Base-by-base conservation (phyloP, 2,888 invertebrate genomes). In the Campoplex nolae region DNA sequence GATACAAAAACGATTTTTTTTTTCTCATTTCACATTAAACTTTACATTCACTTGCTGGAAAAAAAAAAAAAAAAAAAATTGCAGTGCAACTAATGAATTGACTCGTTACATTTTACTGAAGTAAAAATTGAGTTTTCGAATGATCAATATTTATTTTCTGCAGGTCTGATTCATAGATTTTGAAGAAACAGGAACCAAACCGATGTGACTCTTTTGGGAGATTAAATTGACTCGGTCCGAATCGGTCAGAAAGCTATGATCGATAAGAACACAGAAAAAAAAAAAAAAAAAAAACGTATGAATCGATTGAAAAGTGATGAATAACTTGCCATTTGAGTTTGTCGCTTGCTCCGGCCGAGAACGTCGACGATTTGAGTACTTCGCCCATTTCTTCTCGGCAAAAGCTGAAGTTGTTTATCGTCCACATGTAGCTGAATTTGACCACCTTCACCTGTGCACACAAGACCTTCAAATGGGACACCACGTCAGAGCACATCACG, bases 371-470 rank as follows among this genome's bases (percentile, higher is more conserved):
- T 96, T 99, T 99, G 94, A 99, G 96, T 92, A 99, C 99, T 96
- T 99, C 99, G 92, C 99, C 99, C 99, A 99, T 99, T 96, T 99
- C 99, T 96, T 99, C 99, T 92, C 99, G 98, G 96, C 99, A 99
- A 96, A 99, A 99, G 96, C 99, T 99, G 96, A 99, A 99, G 97
- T 99, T 99, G 96, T 99, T 99, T 96, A 99, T 99, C 95, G 99
- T 99, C 99, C 99, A 99, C 98, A 99, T 99, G 96, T 99, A 99
- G 96, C 99, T 99, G 97, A 99, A 99, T 96, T 99, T 99, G 92
- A 99, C 99, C 95, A 99, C 99, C 97, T 99, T 99, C 95, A 99
- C 99, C 99, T 99, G 97, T 91, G 92, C 91, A 93, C 90, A 93
- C 79, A 94, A 93, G 90, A 93, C 93, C 93, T 93, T 93, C 90